A percentile compares a stretch with the other conserved stretches of the same genome.
Evolutionary conservation across 2,888 invertebrate genomes (phyloP).

Genomic region (Chesias legatella): DNA sequence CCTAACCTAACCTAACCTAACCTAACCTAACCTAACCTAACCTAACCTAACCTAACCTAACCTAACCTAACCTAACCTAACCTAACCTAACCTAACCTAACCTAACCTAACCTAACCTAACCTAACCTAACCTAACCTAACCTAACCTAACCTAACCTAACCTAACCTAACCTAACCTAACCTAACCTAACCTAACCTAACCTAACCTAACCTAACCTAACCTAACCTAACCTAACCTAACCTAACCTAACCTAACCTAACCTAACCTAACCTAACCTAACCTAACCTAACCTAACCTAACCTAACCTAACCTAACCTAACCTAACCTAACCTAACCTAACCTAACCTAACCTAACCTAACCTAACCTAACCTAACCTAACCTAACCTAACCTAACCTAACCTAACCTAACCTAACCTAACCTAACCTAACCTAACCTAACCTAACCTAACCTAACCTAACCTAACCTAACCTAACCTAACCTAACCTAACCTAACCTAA

Average conservation of each 20-base stretch:
- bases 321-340: conserved; percentile 25
- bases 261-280: conserved; percentile 24
- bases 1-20: conserved; percentile 32
- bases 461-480: conserved; percentile 26
- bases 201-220: conserved; percentile 20
- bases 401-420: conserved; percentile 28
- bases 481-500: conserved; percentile 24
- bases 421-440: conserved; percentile 31
- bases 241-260: conserved; percentile 22
- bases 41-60: conserved; percentile 31
- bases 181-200: conserved; percentile 16
- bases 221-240: conserved; percentile 22
- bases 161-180: conserved; percentile 20
- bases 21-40: conserved; percentile 31
- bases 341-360: conserved; percentile 25
- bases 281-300: conserved; percentile 27
- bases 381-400: conserved; percentile 25
- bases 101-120: conserved; percentile 20
- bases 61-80: conserved; percentile 24
- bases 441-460: conserved; percentile 26
- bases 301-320: conserved; percentile 24
- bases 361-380: conserved; percentile 22
- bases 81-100: conserved; percentile 13
- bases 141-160: conserved; percentile 23
- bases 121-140: conserved; percentile 17